These are phyloP conservation scores for Cataglyphis altisquamis DNA, from an alignment of 2,888 invertebrate genomes.

Conservation along the genomic window DNA sequence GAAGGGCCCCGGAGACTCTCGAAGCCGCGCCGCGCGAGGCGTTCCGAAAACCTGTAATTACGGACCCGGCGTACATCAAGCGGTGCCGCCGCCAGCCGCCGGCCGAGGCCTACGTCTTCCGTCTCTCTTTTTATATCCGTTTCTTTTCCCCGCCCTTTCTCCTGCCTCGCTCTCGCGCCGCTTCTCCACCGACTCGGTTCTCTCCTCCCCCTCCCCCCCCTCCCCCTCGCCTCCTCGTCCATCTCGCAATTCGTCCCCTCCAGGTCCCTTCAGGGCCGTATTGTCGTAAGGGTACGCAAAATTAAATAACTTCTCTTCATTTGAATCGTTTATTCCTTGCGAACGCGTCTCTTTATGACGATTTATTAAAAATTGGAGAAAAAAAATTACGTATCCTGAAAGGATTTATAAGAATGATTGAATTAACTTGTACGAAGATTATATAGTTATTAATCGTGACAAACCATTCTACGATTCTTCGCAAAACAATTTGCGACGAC, in stretches of 20 bases:
- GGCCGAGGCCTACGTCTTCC: constrained; percentile 74
- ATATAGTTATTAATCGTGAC: not conserved
- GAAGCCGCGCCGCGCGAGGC: constrained; percentile 78
- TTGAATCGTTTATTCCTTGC: not conserved
- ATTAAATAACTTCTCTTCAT: not conserved
- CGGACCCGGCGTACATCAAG: constrained; percentile 86
- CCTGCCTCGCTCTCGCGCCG: constrained; percentile 51
- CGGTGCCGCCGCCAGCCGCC: constrained; percentile 81
- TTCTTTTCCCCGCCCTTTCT: constrained; percentile 58
- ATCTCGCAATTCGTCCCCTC: constrained; percentile 67
- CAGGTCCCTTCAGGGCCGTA: constrained; percentile 70
- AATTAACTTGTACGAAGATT: not conserved
- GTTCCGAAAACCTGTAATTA: constrained; percentile 85
- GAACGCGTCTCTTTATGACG: not conserved
- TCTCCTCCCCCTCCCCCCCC: constrained; percentile 72
- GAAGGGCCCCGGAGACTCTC: constrained; percentile 83
- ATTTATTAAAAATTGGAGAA: not conserved
- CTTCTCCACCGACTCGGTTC: constrained; percentile 30
- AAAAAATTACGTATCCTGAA: not conserved
- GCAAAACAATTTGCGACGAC: not conserved
- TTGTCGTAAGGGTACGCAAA: no score
- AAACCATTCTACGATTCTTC: not conserved
- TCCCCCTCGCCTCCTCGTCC: constrained; percentile 66
- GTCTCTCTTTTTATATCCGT: constrained; percentile 69
- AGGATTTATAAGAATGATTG: not conserved